These are phyloP conservation scores for Dastarcus helophoroides DNA, from an alignment of 2,888 invertebrate species.

Conservation along the genomic window DNA sequence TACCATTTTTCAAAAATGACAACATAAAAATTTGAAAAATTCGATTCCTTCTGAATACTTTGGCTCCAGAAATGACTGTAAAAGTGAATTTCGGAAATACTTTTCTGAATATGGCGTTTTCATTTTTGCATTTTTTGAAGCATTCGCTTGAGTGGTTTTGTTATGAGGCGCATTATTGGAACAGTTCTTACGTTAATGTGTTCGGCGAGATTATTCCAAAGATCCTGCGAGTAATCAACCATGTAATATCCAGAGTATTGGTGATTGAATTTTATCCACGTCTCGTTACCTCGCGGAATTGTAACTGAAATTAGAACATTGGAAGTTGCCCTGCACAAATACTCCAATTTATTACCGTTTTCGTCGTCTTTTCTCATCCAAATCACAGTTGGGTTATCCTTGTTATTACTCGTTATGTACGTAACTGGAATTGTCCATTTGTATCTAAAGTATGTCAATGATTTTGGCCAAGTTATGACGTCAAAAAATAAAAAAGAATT, in stretches of 20 bases:
- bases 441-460: slow-evolving; percentile 41
- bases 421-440: slow-evolving; percentile 77
- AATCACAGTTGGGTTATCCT: slow-evolving; percentile 12
- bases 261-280: slow-evolving; percentile 60
- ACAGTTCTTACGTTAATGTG: slow-evolving; percentile 33
- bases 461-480: not conserved
- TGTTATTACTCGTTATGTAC: slow-evolving; percentile 42
- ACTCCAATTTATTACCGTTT: slow-evolving; percentile 37
- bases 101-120: no score
- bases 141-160: no score
- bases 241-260: slow-evolving; percentile 74
- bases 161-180: no score
- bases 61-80: no score
- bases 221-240: slow-evolving; percentile 58
- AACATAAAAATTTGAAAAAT: no score
- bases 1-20: no score
- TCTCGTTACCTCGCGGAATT: slow-evolving; percentile 33
- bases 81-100: no score
- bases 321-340: slow-evolving; percentile 2
- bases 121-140: no score
- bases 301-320: slow-evolving; percentile 11
- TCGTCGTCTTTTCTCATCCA: slow-evolving; percentile 33
- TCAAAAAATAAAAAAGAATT: not conserved
- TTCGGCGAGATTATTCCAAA: slow-evolving; percentile 47
- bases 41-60: no score